Conservation (phyloP, 1,140 invertebrate genomes). For the Chrysomallon squamiferum region DNA sequence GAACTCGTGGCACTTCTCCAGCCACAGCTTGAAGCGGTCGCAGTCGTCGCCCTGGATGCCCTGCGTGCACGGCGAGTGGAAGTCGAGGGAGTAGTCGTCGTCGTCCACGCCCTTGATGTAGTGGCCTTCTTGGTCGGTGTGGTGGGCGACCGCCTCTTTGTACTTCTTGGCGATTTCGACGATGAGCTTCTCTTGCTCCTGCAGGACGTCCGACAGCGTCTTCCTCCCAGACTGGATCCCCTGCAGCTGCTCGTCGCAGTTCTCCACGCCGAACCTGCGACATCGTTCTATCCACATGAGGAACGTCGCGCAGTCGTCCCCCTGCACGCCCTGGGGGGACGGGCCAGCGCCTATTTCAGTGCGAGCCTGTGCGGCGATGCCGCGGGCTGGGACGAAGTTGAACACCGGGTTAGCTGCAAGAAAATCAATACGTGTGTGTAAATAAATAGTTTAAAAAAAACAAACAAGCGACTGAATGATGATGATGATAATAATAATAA, state of each 20-base stretch:
- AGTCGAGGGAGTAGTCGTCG: slow-evolving; percentile 2
- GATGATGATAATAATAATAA: too few relatives aligned
- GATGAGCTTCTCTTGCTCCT: slow-evolving; percentile 43
- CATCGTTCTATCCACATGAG: slow-evolving; percentile 53
- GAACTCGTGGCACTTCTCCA: slow-evolving; percentile 47
- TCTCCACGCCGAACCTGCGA: slow-evolving; percentile 39
- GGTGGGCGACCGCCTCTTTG: slow-evolving; percentile 1
- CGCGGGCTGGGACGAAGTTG: too few relatives aligned
- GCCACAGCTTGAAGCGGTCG: slow-evolving; percentile 47
- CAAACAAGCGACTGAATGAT: too few relatives aligned
- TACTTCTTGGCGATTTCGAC: slow-evolving; percentile 31
- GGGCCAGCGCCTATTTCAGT: too few relatives aligned
- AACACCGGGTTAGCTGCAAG: too few relatives aligned
- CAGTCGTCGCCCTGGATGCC: slow-evolving; percentile 52
- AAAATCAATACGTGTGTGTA: too few relatives aligned
- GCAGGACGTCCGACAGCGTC: slow-evolving; percentile 42
- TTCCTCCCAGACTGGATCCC: slow-evolving; percentile 38
- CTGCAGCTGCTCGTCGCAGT: slow-evolving; percentile 46
- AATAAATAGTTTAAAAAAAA: too few relatives aligned
- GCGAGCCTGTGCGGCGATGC: too few relatives aligned
- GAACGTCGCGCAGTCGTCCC: slow-evolving; percentile 43
- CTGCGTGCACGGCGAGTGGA: slow-evolving; percentile 35
- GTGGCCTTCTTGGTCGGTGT: not conserved
- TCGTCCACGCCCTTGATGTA: slow-evolving; percentile 22
- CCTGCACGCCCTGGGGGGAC: slow-evolving; percentile 51